Evolutionary conservation across 2,113 vertebrate genomes (phyloP).

Genomic region (Ochotona princeps): DNA sequence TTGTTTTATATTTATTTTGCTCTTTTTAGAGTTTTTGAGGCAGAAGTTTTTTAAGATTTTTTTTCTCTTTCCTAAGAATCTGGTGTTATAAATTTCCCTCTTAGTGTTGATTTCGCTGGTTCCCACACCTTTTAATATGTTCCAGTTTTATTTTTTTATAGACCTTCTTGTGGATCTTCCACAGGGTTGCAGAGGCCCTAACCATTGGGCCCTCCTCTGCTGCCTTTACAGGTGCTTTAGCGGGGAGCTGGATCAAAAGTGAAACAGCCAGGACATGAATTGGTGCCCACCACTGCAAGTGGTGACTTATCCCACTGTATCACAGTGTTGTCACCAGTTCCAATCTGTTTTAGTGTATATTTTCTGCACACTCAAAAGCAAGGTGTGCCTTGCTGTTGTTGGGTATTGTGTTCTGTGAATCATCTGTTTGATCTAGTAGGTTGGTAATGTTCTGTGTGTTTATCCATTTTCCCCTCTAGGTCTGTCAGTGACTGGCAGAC

Average conservation of each 20-base stretch:
- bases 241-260: no score
- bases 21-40: neutral
- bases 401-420: neutral
- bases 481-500: neutral
- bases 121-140: neutral
- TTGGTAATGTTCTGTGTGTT: neutral
- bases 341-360: neutral
- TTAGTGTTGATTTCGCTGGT: neutral
- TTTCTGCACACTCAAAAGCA: neutral
- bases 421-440: neutral
- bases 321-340: no score
- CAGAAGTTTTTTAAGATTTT: neutral
- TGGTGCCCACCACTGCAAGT: no score
- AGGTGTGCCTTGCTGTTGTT: neutral
- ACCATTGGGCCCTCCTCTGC: no score
- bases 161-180: no score
- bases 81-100: neutral
- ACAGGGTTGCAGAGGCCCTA: no score
- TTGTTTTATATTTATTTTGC: slow-evolving; percentile 30
- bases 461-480: neutral
- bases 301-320: no score
- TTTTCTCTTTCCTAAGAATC: neutral
- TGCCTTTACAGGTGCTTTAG: no score
- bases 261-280: no score
- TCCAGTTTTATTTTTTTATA: slow-evolving; percentile 25